These are phyloP conservation scores for Euthynnus affinis DNA, from an alignment of 2,797 vertebrate species.

Conservation along the genomic window DNA sequence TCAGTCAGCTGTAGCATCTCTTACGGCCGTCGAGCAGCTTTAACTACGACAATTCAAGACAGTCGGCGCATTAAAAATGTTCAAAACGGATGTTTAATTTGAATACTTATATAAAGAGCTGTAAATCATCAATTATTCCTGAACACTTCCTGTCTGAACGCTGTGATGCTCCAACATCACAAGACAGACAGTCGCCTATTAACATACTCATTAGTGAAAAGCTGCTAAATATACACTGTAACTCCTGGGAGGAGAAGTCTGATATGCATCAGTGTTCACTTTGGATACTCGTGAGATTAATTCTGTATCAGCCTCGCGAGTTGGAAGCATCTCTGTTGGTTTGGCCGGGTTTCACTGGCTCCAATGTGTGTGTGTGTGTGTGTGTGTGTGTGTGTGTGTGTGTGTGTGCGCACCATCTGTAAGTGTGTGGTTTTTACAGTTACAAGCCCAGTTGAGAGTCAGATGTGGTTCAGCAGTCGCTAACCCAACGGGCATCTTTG, in stretches of 20 bases:
- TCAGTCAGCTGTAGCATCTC: not conserved
- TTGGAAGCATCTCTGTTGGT: conserved; percentile 46
- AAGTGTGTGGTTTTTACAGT: conserved; percentile 54
- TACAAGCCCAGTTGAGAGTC: conserved; percentile 52
- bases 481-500: conserved; percentile 39
- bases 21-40: not conserved
- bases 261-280: conserved; percentile 57
- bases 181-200: conserved; percentile 33
- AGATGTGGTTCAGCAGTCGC: conserved; percentile 53
- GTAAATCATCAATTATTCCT: conserved; percentile 8
- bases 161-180: conserved; percentile 16
- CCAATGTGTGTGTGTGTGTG: conserved; percentile 46
- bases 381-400: conserved; percentile 45
- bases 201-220: conserved; percentile 56
- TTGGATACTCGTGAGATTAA: conserved; percentile 53
- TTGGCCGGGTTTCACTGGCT: conserved; percentile 53
- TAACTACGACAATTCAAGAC: not conserved
- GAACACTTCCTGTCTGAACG: conserved; percentile 19
- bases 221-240: conserved; percentile 63
- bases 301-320: conserved; percentile 35
- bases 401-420: conserved; percentile 53
- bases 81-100: not conserved
- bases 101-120: conserved; percentile 2
- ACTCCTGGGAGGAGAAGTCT: conserved; percentile 45
- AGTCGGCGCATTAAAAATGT: conserved; percentile 1